Evolutionary conservation across 2,113 vertebrate genomes (phyloP).

Genomic region (Raja brachyura): DNA sequence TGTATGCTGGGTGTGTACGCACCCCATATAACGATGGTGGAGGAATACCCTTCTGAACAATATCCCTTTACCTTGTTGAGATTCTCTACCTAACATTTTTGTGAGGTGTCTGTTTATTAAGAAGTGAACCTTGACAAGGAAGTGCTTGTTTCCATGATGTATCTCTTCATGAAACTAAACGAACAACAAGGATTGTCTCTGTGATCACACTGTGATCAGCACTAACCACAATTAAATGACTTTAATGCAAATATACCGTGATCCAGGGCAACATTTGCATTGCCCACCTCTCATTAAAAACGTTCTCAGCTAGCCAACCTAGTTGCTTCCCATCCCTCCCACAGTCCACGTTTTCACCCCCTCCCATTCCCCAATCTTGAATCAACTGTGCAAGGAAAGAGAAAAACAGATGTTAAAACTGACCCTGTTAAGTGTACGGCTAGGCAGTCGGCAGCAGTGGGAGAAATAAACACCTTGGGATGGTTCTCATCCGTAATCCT

Average conservation of each 20-base stretch:
- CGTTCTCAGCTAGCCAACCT: not conserved
- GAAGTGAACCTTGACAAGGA: too few species aligned
- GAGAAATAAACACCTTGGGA: not conserved
- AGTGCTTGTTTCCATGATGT: too few species aligned
- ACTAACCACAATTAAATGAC: not conserved
- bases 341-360: not conserved
- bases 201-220: not conserved
- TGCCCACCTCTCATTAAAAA: too few species aligned
- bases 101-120: too few species aligned
- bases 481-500: not conserved
- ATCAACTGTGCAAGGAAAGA: not conserved
- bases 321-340: not conserved
- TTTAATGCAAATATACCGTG: not conserved
- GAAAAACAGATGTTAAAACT: not conserved
- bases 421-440: not conserved
- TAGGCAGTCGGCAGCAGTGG: not conserved
- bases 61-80: too few species aligned
- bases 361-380: not conserved
- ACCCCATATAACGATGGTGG: too few species aligned
- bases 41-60: too few species aligned
- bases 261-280: not conserved
- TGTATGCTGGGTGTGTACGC: too few species aligned
- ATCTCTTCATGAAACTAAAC: too few species aligned
- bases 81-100: too few species aligned
- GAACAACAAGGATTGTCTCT: not conserved